Percentiles rank a stretch among this genome's conserved stretches.
Conservation (phyloP, 2,888 invertebrate genomes). For the Ametastegia equiseti region DNA sequence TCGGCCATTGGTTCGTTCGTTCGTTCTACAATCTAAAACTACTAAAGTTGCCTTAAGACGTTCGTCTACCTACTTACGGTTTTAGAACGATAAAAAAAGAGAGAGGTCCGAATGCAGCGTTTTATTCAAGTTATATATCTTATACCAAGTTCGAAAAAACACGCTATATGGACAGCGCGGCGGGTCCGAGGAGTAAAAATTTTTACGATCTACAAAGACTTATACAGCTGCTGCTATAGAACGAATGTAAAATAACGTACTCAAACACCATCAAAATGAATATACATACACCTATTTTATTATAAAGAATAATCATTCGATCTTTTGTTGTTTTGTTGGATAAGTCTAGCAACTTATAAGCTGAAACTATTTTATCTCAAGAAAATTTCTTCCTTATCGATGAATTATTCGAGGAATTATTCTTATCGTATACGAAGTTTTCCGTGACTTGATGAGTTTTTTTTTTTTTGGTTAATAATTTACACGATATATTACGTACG, state of each 20-base stretch:
- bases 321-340: not conserved
- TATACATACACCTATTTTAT: too few species aligned
- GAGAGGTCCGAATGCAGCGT: constrained; percentile 40
- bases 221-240: constrained; percentile 8
- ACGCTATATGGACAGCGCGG: too few species aligned
- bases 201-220: constrained; percentile 15
- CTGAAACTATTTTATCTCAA: not conserved
- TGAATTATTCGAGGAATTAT: not conserved
- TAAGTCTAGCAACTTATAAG: not conserved
- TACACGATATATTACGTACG: not conserved
- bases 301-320: not conserved
- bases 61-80: constrained; percentile 42
- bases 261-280: not conserved
- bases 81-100: constrained; percentile 48
- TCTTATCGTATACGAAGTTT: not conserved
- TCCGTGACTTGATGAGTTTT: not conserved
- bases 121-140: constrained; percentile 50
- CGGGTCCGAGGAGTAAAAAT: not conserved
- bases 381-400: not conserved
- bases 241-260: not conserved
- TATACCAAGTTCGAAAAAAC: constrained; percentile 11
- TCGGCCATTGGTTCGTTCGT: too few species aligned
- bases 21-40: constrained; percentile 50
- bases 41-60: constrained; percentile 48
- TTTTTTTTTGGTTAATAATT: too few species aligned